Percentiles rank a stretch among this genome's conserved stretches.
Conservation (phyloP, 1,140 invertebrate species). For the Calephelis nemesis region DNA sequence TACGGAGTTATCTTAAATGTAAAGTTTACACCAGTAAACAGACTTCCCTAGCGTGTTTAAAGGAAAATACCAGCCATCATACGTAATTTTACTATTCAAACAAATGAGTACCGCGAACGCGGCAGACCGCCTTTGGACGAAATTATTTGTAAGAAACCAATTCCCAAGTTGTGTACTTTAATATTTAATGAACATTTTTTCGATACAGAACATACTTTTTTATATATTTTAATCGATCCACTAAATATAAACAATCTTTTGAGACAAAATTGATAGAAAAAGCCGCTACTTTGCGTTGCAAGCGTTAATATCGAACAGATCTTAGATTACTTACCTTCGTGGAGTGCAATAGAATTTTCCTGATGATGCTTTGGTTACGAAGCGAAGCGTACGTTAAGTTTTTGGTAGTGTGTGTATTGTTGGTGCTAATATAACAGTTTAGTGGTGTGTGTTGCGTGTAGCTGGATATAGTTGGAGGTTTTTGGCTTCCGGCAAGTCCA, state of each 20-base stretch:
- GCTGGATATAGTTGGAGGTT: too few relatives aligned
- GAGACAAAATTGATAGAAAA: background rate
- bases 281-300: too few relatives aligned
- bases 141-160: constrained; percentile 23
- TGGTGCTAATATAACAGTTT: too few relatives aligned
- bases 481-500: too few relatives aligned
- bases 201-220: constrained; percentile 1
- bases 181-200: background rate
- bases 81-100: background rate
- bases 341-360: too few relatives aligned
- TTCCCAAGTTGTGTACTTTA: constrained; percentile 21
- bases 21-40: background rate
- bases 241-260: constrained; percentile 24
- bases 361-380: too few relatives aligned
- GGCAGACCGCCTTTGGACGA: background rate
- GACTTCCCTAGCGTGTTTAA: background rate
- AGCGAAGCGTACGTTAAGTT: too few relatives aligned
- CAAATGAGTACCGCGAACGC: background rate
- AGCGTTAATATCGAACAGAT: too few relatives aligned
- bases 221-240: background rate
- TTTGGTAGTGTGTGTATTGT: too few relatives aligned
- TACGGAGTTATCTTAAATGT: constrained; percentile 1
- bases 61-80: background rate
- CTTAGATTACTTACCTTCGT: too few relatives aligned
- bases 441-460: too few relatives aligned